These are phyloP conservation scores for Rhaphigaster nebulosa DNA, from an alignment of 2,888 invertebrate species.

Conservation along the genomic window DNA sequence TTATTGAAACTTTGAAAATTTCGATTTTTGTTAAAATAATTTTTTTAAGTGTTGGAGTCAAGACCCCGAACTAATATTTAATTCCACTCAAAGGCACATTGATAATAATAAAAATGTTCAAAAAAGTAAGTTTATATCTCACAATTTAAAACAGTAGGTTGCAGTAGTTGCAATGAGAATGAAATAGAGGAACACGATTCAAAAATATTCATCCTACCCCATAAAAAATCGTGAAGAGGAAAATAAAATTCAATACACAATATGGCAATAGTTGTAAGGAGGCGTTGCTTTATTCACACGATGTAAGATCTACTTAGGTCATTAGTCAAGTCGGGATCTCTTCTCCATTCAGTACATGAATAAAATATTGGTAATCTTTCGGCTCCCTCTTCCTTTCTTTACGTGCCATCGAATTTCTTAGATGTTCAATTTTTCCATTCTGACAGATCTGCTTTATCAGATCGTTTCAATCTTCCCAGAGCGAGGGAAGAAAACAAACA, in stretches of 20 bases:
- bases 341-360: slow-evolving; percentile 34
- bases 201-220: background rate
- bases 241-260: background rate
- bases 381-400: background rate
- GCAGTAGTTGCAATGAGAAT: background rate
- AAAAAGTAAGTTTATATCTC: too few relatives aligned
- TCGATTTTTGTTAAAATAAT: too few relatives aligned
- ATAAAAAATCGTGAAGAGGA: background rate
- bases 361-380: slow-evolving; percentile 49
- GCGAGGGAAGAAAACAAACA: background rate
- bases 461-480: background rate
- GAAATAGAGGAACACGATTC: background rate
- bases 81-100: too few relatives aligned
- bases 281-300: background rate
- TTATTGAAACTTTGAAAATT: too few relatives aligned
- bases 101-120: too few relatives aligned
- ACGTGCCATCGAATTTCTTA: slow-evolving; percentile 20
- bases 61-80: too few relatives aligned
- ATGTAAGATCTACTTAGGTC: background rate
- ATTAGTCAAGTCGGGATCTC: background rate
- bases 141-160: background rate
- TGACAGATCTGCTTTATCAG: background rate
- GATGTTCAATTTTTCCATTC: slow-evolving; percentile 13
- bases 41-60: too few relatives aligned
- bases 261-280: background rate